phyloP scores from a whole-genome alignment of 2,113 vertebrate genomes.

The Acanthisitta chloris region DNA sequence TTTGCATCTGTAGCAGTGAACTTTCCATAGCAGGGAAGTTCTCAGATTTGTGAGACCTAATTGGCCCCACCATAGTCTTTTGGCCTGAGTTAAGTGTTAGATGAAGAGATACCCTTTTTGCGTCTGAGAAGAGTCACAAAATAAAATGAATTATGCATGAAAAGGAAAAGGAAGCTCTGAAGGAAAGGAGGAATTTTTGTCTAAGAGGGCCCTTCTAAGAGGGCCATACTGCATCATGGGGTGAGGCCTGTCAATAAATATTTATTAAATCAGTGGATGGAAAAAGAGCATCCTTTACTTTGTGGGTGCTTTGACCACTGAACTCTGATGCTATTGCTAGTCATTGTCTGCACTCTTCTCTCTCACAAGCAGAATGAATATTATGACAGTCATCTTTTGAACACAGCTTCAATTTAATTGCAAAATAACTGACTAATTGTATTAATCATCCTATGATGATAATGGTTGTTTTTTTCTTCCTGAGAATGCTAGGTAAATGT shows the following conservation, averaged over 20 bases:
- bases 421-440: background rate
- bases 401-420: background rate
- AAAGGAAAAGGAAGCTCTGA: background rate
- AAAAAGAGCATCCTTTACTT: background rate
- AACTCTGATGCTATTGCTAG: background rate
- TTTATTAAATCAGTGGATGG: background rate
- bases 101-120: background rate
- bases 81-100: background rate
- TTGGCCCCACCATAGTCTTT: background rate
- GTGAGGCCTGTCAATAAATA: background rate
- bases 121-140: background rate
- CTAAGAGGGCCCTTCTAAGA: background rate
- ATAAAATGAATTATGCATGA: background rate
- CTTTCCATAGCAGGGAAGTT: background rate
- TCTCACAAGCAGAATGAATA: background rate
- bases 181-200: background rate
- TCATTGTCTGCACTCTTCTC: background rate
- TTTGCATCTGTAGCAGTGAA: background rate
- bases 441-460: background rate
- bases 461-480: background rate
- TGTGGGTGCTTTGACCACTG: background rate
- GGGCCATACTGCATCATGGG: fast-evolving
- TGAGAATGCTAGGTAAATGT: background rate
- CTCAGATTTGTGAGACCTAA: background rate
- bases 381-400: background rate